Evolutionary conservation across 2,888 invertebrate genomes (phyloP), one percentile per base, ranked within the genome.

Genomic region (Yponomeuta evonymella): DNA sequence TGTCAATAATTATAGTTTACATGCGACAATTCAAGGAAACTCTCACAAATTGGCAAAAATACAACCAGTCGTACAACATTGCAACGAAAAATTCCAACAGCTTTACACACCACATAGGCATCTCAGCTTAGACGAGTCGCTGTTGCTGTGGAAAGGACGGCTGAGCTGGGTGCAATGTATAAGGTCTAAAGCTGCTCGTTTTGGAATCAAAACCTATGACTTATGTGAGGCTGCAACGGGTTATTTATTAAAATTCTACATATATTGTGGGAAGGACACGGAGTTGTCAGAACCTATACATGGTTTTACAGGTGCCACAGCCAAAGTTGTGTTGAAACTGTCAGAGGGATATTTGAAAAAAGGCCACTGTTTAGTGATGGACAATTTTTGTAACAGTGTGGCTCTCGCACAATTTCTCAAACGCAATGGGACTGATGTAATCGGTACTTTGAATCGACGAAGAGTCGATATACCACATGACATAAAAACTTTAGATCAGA

Each of bases 201-300:
- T 79, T 69, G 79, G 76, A 1, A 76, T 79, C 9, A 80, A 80
- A 73, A 64, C 71, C 5, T 79, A 75, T 69, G 79, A 79, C 70
- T 70, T 80, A 9, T 79, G 79, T 72, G 77, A 79, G 71, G 75
- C 77, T 15, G 62, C 11, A 8, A 73, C 72, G 6, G 76, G 76
- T 1, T 76, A 76, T 62, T 3, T 71, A 6, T 67, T 75, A 1
- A 71, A 71, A 23, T 23, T 71, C 0, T 15, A 11, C 10, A 66
- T 76, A 8, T 76, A 74, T 48, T 33, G 75, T 6, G 74, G 74
- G 0, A 75, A 75, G 66, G 23, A 62, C 12, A 15, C 48, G 6
- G 15, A 9, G 10, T 65, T 36, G 62, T 29, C 36, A 23, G 67
- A 23, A 62, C 48, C 68, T 48, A 68, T 71, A 29, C 12, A 64